Percentiles rank a stretch among this genome's conserved stretches.
Conservation (phyloP, 2,797 vertebrate species). For the Telmatherina bonti region DNA sequence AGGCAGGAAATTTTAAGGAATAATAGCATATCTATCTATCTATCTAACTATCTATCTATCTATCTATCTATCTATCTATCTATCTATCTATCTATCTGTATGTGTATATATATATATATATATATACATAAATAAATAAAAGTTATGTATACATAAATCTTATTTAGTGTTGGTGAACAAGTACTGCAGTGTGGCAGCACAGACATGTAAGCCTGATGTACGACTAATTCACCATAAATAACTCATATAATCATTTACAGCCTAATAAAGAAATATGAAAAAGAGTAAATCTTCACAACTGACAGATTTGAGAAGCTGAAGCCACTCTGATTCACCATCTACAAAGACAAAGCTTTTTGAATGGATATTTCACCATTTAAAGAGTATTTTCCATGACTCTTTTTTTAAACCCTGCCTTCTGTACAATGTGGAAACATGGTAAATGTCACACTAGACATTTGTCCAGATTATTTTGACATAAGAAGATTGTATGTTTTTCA, state of each 20-base stretch:
- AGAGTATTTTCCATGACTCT: not conserved
- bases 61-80: no score
- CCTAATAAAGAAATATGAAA: not conserved
- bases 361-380: not conserved
- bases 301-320: no score
- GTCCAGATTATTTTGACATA: no score
- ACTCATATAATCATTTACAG: not conserved
- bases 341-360: not conserved
- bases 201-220: not conserved
- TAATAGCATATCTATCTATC: no score
- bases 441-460: no score
- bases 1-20: constrained; percentile 23
- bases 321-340: not conserved
- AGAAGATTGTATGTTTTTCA: not conserved
- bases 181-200: not conserved
- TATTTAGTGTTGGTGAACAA: not conserved
- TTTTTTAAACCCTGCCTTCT: not conserved
- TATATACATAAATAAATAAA: not conserved
- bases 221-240: not conserved
- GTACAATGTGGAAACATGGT: not conserved
- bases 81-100: no score
- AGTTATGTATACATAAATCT: not conserved
- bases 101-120: no score
- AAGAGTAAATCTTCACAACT: not conserved
- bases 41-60: no score